Conservation (phyloP, 2,797 vertebrate species). For the Takifugu ocellatus region DNA sequence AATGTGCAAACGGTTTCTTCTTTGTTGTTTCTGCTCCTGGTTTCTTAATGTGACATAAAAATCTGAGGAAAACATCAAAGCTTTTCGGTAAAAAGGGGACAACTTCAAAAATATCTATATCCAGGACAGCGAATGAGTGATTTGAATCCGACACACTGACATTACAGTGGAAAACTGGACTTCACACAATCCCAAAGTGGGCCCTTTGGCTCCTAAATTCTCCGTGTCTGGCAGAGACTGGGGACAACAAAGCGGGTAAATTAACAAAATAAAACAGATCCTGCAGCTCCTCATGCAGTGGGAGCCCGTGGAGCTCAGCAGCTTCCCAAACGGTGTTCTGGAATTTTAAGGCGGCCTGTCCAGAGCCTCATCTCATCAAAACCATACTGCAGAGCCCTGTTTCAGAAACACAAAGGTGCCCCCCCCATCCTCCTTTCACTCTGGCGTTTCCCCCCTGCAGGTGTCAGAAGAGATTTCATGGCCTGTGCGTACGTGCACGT, state of each 20-base stretch:
- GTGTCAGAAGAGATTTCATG: constrained; percentile 78
- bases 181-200: background rate
- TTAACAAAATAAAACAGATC: constrained; percentile 12
- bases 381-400: constrained; percentile 25
- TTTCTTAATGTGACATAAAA: background rate
- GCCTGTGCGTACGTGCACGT: constrained; percentile 68
- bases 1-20: too few species aligned
- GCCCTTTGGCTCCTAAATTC: background rate
- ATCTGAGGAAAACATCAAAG: background rate
- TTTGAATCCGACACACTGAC: too few species aligned
- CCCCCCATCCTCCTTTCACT: constrained; percentile 35
- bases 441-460: constrained; percentile 28
- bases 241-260: constrained; percentile 3
- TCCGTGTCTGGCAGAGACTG: background rate
- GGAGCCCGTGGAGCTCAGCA: constrained; percentile 3
- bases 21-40: background rate
- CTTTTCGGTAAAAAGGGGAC: too few species aligned
- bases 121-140: too few species aligned
- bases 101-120: too few species aligned
- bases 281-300: constrained; percentile 5
- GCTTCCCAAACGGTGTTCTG: constrained; percentile 12
- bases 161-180: too few species aligned
- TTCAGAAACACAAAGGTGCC: constrained; percentile 44
- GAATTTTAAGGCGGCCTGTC: constrained; percentile 15
- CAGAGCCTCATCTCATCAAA: constrained; percentile 26